Evolutionary conservation across 2,888 invertebrate genomes (phyloP).

Genomic region (Rutpela maculata): DNA sequence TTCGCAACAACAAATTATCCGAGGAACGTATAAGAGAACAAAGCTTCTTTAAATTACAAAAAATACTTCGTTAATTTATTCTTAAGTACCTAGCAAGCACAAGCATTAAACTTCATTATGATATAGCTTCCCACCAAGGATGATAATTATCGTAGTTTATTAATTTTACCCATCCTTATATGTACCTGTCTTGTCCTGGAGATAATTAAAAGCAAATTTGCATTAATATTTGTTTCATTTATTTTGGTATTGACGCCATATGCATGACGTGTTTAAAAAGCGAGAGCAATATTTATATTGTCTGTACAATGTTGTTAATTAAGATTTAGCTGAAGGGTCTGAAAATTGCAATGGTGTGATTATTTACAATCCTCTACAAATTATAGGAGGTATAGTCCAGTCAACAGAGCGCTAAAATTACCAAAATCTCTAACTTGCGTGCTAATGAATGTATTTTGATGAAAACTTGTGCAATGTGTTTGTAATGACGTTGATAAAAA

Average conservation of each 20-base stretch:
- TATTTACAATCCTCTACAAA: not conserved
- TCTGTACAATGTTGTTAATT: not conserved
- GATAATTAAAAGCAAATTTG: conserved; percentile 41
- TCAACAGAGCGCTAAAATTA: too few species aligned
- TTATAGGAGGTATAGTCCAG: too few species aligned
- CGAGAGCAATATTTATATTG: not conserved
- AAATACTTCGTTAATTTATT: not conserved
- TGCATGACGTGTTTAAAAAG: not conserved
- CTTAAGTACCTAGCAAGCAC: conserved; percentile 22
- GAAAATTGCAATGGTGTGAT: not conserved
- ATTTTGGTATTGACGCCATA: not conserved
- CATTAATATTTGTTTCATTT: conserved; percentile 28
- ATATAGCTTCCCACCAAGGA: conserved; percentile 34
- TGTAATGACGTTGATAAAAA: too few species aligned
- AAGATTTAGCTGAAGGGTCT: not conserved
- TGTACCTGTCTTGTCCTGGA: conserved; percentile 32
- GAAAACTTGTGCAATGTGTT: too few species aligned
- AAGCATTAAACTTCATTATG: conserved; percentile 41
- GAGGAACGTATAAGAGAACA: not conserved
- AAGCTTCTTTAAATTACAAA: conserved; percentile 1
- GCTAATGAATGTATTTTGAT: too few species aligned
- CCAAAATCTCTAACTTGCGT: too few species aligned
- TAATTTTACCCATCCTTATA: conserved; percentile 38
- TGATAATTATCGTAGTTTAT: conserved; percentile 41
- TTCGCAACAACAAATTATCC: not conserved